These are phyloP conservation scores for Andrena bucephala DNA, from an alignment of 2,888 invertebrate species.

Conservation along the genomic window DNA sequence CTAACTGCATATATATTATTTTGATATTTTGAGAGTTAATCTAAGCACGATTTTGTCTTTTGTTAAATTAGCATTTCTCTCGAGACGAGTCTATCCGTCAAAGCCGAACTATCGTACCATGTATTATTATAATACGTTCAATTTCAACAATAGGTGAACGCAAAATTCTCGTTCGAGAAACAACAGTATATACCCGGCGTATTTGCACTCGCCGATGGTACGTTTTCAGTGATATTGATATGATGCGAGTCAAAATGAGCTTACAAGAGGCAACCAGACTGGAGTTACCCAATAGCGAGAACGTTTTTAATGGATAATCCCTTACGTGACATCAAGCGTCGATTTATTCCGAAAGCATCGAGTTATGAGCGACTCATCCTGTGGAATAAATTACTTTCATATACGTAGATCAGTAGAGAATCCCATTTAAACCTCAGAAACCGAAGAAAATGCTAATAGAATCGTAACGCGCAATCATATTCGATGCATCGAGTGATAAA, in stretches of 20 bases:
- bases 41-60: conserved; percentile 21
- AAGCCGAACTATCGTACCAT: not conserved
- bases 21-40: conserved; percentile 35
- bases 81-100: not conserved
- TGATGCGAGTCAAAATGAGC: conserved; percentile 6
- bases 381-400: conserved; percentile 27
- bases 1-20: not conserved
- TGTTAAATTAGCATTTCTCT: conserved; percentile 10
- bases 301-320: conserved; percentile 4
- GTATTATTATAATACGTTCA: conserved; percentile 15
- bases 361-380: conserved; percentile 8
- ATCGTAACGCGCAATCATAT: conserved; percentile 12
- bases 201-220: conserved; percentile 1
- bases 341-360: conserved; percentile 34
- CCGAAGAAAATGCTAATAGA: conserved; percentile 27
- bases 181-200: not conserved
- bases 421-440: conserved; percentile 9
- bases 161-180: not conserved
- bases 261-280: conserved; percentile 10
- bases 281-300: not conserved
- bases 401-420: conserved; percentile 31
- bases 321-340: conserved; percentile 41
- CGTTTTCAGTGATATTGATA: not conserved
- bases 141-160: not conserved
- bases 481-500: conserved; percentile 10